Base-by-base conservation (phyloP, 2,113 vertebrate genomes). In the Sminthopsis crassicaudata region DNA sequence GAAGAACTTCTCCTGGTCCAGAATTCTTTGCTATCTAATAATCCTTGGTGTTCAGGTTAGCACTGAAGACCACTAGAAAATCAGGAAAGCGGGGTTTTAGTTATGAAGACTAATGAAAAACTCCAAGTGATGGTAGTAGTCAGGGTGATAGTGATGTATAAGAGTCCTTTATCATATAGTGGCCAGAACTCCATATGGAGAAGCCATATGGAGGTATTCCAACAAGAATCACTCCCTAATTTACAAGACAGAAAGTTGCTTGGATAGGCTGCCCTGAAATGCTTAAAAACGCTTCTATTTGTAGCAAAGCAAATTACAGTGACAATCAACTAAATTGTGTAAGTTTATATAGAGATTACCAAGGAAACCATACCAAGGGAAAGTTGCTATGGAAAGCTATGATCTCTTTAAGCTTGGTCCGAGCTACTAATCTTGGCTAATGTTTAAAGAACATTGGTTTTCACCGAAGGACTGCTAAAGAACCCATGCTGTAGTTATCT, bases 301-400 rank as follows among this genome's bases (percentile, higher is more conserved):
- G 90, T 96, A 92, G 92, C 92, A 92, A 97, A 97, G 94, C 89
- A 96, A 96, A 91, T 97, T 36, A 52, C 57, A 46, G 22, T 94
- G 89, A 95, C 89, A 89, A 90, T 96, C 93, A 97, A 46, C 89
- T 84, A 92, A 60, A 95, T 76, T 50, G 88, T 96, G 52, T 30
- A 91, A 24, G 16, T 91, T 95, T 89, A 94, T 93, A 53, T 93
- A 90, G 54, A 91, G 93, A 67, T 94, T 67, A 42, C 91, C 55
- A 89, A 57, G 88, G 90, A 57, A 94, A 42, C 54, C 55, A 67
- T 46, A 95, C 52, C 84, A 96, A 94, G 25, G 36, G 25, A 55
- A 52, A 94, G 30, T 30, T 90, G 89, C 94, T 46, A 91, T 50
- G 48, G 89, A 93, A 57, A 95, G 90, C 53, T 30, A 91, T 22